Evolutionary conservation across 2,888 invertebrate genomes (phyloP), one percentile per base, ranked within the genome.

Genomic region (Sarcophaga variegata): DNA sequence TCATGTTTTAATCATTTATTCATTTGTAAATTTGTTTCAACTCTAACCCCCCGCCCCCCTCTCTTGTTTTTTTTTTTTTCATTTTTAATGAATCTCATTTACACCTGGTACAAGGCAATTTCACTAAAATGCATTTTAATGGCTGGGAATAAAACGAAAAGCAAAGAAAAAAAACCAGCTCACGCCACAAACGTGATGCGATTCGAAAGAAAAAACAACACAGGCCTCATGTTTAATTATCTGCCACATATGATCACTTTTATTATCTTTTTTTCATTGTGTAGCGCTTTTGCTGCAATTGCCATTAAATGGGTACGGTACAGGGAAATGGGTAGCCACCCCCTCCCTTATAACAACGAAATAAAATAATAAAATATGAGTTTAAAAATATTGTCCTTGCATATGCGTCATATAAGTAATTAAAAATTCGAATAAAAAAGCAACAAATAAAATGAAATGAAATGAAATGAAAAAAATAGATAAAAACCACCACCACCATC

Each of bases 371-470:
- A 80, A 83, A 83, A 83, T 83, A 49, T 76, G 80, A 47, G 72
- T 72, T 74, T 72, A 77, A 80, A 80, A 37, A 37, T 37, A 10
- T 37, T 76, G 47, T 75, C 12, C 17, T 60, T 74, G 54, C 74
- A 80, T 79, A 76, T 84, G 84, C 76, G 75, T 76, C 84, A 80
- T 49, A 71, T 62, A 80, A 88, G 88, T 88, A 88, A 89, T 89
- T 89, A 88, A 89, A 89, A 89, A 81, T 81, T 76, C 75, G 37
- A 81, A 45, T 76, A 75, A 37, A 71, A 27, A 70, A 72, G 47
- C 72, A 75, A 75, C 45, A 67, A 77, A 45, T 49, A 72, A 49
- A n/a, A 37, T 37, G 37, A 37, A 37, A 37, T 37, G 37, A 37
- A 37, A 37, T 37, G 37, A 37, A 37, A 37, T 37, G 37, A 37